Conservation (phyloP, 2,113 vertebrate genomes). For the Salvator merianae region DNA sequence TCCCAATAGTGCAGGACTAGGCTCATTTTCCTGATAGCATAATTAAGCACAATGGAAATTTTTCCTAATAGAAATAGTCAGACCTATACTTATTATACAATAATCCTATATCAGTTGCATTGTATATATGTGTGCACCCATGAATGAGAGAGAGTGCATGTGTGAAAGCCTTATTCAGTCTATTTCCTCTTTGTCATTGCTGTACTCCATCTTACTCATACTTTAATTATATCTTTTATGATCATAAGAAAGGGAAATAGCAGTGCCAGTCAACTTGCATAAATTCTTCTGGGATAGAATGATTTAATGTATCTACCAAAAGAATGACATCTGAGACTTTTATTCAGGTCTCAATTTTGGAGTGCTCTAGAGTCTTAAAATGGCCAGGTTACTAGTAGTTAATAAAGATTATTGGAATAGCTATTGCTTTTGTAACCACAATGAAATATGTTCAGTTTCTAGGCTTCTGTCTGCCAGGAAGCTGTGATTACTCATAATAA, state of each 20-base stretch:
- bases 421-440: neutral
- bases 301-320: neutral
- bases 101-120: no score
- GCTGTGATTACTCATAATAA: neutral
- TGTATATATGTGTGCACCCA: neutral
- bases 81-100: no score
- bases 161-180: neutral
- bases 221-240: slow-evolving; percentile 9
- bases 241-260: neutral
- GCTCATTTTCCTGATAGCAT: no score
- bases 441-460: neutral
- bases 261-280: neutral
- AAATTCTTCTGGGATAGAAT: neutral
- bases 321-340: neutral
- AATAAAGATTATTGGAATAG: neutral
- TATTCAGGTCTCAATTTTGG: neutral
- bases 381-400: neutral
- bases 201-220: no score
- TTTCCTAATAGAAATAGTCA: no score
- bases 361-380: neutral
- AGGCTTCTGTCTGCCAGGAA: neutral
- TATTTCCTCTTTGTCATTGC: no score
- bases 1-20: no score
- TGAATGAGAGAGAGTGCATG: neutral
- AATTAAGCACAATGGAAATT: no score